Evolutionary conservation across 2,113 vertebrate species (phyloP).

Genomic region (Colistium nudipinnis): DNA sequence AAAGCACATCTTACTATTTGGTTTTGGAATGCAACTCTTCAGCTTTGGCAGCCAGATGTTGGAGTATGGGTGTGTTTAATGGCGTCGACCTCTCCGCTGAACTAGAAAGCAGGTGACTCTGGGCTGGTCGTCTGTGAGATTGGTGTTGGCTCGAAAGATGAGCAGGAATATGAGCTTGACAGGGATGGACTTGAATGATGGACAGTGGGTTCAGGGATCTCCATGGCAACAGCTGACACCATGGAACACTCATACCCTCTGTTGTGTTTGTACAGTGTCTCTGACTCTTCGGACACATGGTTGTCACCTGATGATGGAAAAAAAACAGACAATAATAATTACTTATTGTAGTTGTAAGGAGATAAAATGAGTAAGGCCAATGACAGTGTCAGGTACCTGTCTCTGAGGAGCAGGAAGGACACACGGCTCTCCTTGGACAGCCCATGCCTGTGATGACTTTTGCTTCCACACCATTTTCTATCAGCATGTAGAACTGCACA

Average conservation of each 20-base stretch:
- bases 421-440: slow-evolving; percentile 69
- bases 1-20: not conserved
- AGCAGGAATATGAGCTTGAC: slow-evolving; percentile 46
- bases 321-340: not conserved
- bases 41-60: not conserved
- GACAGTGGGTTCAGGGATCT: not conserved
- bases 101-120: slow-evolving; percentile 26
- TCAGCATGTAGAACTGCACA: slow-evolving; percentile 80
- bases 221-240: slow-evolving; percentile 38
- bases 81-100: not conserved
- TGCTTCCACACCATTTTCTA: slow-evolving; percentile 68
- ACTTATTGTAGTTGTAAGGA: not conserved
- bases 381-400: slow-evolving; percentile 64
- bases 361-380: not conserved
- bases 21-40: slow-evolving; percentile 8
- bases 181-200: slow-evolving; percentile 32
- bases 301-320: slow-evolving; percentile 50
- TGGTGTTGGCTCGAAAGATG: slow-evolving; percentile 24
- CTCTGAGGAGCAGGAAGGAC: slow-evolving; percentile 73
- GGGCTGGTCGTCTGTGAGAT: not conserved
- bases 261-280: slow-evolving; percentile 53
- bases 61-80: slow-evolving; percentile 7
- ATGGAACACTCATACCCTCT: slow-evolving; percentile 53
- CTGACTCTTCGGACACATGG: slow-evolving; percentile 44
- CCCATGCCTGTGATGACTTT: slow-evolving; percentile 44